Percentiles rank a stretch among this genome's conserved stretches.
These are phyloP conservation scores for Euphydryas editha DNA, from an alignment of 2,888 invertebrate genomes.

Conservation along the genomic window DNA sequence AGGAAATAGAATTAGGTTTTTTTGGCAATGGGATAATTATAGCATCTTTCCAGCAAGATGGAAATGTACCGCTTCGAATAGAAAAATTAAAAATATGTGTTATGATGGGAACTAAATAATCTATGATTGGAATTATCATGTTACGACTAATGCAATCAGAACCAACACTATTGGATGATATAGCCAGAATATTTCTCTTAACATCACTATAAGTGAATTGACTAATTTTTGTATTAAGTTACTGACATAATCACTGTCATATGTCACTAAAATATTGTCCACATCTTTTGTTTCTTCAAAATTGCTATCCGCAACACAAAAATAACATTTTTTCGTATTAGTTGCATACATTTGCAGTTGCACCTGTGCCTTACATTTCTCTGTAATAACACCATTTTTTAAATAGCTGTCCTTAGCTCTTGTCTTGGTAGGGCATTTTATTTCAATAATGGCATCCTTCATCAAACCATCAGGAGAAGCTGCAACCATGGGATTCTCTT, in stretches of 20 bases:
- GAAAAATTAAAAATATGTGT: too few species aligned
- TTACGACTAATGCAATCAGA: too few species aligned
- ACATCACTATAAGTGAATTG: too few species aligned
- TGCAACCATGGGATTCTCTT: neutral
- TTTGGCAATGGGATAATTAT: too few species aligned
- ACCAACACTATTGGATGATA: too few species aligned
- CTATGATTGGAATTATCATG: too few species aligned
- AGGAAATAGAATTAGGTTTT: too few species aligned
- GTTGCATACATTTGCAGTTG: slow-evolving; percentile 37
- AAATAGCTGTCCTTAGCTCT: too few species aligned
- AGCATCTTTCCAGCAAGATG: too few species aligned
- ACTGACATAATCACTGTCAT: slow-evolving; percentile 31
- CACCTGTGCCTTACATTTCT: neutral
- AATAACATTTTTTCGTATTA: slow-evolving; percentile 29
- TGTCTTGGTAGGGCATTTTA: slow-evolving; percentile 36
- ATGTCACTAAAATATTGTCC: neutral
- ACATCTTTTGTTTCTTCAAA: slow-evolving; percentile 33
- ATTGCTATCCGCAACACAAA: slow-evolving; percentile 40
- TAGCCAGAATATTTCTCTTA: too few species aligned
- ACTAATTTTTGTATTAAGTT: slow-evolving; percentile 17
- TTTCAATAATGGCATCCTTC: slow-evolving; percentile 22
- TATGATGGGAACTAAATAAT: too few species aligned
- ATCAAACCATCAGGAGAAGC: neutral
- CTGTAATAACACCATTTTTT: neutral
- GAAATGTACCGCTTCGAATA: too few species aligned